Base-by-base conservation (phyloP, 2,888 invertebrate genomes). In the Sipha maydis region DNA sequence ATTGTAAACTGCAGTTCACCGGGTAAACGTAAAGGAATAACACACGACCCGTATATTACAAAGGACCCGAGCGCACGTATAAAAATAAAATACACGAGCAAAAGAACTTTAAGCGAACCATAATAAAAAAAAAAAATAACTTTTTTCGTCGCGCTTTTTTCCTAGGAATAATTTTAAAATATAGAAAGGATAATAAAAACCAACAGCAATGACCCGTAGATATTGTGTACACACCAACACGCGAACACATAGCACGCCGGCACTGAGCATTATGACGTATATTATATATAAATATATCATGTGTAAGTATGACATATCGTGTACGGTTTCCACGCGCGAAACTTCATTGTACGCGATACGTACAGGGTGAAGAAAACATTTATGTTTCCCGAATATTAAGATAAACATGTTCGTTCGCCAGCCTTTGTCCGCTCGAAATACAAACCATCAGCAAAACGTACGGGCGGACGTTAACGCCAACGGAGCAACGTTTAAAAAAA, bases 191-290 rank as follows among this genome's bases (percentile, higher is more conserved):
- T 85, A 85, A 85, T 85, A 85, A 85, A 85, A 85, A 41, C 75
- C 84, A 76, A 84, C 84, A 76, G 61, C 84, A 85, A 77, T 85
- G 84, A 85, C 84, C 84, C 84, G 76, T 77, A 67, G 76, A 85
- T 77, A 67, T 85, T 76, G 75, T 76, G 28, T 38, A 1, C 61
- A 25, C 61, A 38, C 54, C 17, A 28, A 21, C 69, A 21, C 41
- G 2, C 67, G 19, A 38, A 7, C 38, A n/a, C 25, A 38, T 38
- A 38, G 21, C n/a, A n/a, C n/a, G n/a, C 1, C 5, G 19, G 25
- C n/a, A 71, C 71, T 28, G 71, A 69, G n/a, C 25, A 28, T 69
- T 69, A 69, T 21, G 69, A 28, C 28, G 69, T 69, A 69, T 28
- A 69, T 28, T 21, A 21, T 28, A n/a, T 69, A 69, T n/a, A 9